These are phyloP conservation scores for Drosophila tristis DNA, from an alignment of 1,140 invertebrate genomes.

Conservation along the genomic window DNA sequence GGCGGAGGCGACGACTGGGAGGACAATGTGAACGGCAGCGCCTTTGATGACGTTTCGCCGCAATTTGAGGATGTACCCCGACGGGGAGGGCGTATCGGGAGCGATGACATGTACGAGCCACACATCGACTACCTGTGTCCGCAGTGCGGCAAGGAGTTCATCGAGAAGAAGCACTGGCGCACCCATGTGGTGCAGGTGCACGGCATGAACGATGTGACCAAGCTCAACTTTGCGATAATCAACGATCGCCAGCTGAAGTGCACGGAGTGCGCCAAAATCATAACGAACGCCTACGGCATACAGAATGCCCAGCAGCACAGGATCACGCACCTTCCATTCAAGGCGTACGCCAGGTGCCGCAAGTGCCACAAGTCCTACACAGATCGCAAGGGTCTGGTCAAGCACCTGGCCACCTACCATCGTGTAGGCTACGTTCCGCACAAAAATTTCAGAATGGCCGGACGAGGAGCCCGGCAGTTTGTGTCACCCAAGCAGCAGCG, in stretches of 20 bases:
- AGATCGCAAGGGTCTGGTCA: slow-evolving; percentile 76
- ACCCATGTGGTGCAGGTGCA: slow-evolving; percentile 71
- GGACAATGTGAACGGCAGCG: slow-evolving; percentile 27
- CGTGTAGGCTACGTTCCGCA: slow-evolving; percentile 51
- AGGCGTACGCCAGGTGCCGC: slow-evolving; percentile 73
- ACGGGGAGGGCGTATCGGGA: slow-evolving; percentile 62
- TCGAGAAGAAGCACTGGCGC: slow-evolving; percentile 78
- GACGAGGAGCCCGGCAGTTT: not conserved
- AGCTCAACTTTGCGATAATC: slow-evolving; percentile 70
- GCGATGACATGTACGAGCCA: slow-evolving; percentile 69
- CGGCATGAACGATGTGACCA: slow-evolving; percentile 68
- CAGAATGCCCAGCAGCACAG: slow-evolving; percentile 81
- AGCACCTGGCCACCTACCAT: slow-evolving; percentile 73
- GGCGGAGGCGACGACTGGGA: slow-evolving; percentile 37
- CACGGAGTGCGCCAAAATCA: slow-evolving; percentile 75
- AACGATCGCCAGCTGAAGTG: slow-evolving; percentile 73
- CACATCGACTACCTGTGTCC: slow-evolving; percentile 80
- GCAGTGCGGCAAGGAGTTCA: slow-evolving; percentile 75
- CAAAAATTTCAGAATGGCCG: slow-evolving; percentile 5
- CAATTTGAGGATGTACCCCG: slow-evolving; percentile 52
- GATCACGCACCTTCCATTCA: slow-evolving; percentile 75
- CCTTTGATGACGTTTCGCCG: slow-evolving; percentile 54
- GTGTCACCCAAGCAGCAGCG: slow-evolving; percentile 35
- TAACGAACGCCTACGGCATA: slow-evolving; percentile 79
- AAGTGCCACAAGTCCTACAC: slow-evolving; percentile 77